phyloP scores from a whole-genome alignment of 2,797 vertebrate genomes.

The Psittacula echo region DNA sequence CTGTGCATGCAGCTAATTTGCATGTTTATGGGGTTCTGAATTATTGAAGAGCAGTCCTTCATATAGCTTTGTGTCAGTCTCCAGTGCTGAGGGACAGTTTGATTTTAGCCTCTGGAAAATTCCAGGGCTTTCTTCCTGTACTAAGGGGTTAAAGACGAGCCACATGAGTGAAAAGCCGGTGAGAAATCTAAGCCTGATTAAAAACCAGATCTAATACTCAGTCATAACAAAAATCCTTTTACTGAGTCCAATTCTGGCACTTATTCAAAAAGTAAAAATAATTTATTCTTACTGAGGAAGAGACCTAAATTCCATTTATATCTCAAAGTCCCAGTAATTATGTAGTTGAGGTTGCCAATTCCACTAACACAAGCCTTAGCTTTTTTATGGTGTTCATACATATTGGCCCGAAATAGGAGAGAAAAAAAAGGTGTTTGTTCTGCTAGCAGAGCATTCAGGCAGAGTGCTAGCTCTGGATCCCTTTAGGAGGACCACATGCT shows the following conservation, averaged over 20 bases:
- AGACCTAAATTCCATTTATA: background rate
- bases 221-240: background rate
- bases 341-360: background rate
- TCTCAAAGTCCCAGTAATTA: slow-evolving; percentile 2
- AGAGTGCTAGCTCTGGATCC: background rate
- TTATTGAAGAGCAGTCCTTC: background rate
- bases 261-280: slow-evolving; percentile 31
- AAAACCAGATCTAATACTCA: slow-evolving; percentile 4
- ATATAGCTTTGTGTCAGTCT: background rate
- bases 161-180: background rate
- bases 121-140: background rate
- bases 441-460: background rate
- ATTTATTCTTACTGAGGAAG: slow-evolving; percentile 34
- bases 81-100: background rate
- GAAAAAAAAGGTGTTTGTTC: slow-evolving; percentile 10
- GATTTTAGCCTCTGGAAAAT: slow-evolving; percentile 39
- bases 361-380: background rate
- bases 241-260: slow-evolving; percentile 2
- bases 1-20: slow-evolving; percentile 6
- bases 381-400: background rate
- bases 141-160: background rate
- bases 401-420: background rate
- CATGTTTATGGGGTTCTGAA: slow-evolving; percentile 36
- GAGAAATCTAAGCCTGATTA: slow-evolving; percentile 16
- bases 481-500: background rate